Evolutionary conservation across 2,797 vertebrate genomes (phyloP).

Genomic region (Darevskia nairensis): DNA sequence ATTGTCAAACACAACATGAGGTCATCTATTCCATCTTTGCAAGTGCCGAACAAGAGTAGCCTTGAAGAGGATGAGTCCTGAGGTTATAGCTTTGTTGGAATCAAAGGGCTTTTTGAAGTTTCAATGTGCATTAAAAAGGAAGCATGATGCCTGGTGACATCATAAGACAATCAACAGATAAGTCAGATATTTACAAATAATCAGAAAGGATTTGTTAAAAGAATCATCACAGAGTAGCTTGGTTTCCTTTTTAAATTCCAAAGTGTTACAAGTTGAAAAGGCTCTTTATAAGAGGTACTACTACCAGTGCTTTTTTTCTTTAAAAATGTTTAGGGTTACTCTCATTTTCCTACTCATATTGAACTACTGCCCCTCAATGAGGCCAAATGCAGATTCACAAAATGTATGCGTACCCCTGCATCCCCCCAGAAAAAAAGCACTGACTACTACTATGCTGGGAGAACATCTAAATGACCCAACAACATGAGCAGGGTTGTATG

Average conservation of each 20-base stretch:
- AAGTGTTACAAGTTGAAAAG: neutral
- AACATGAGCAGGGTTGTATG: neutral
- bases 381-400: too few species aligned
- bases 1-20: neutral
- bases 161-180: neutral
- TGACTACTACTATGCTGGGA: neutral
- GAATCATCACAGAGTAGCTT: neutral
- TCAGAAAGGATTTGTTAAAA: neutral
- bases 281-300: neutral
- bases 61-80: neutral
- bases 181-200: neutral
- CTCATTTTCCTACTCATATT: too few species aligned
- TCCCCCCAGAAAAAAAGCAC: too few species aligned
- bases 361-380: too few species aligned
- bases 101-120: neutral
- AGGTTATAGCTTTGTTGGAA: neutral
- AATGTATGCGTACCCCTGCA: too few species aligned
- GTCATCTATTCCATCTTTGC: neutral
- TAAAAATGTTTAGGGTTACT: neutral
- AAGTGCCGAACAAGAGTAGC: neutral
- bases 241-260: neutral
- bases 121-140: neutral
- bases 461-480: neutral
- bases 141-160: neutral
- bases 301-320: too few species aligned